A percentile compares a stretch with the other conserved stretches of the same genome.
These are phyloP conservation scores for Petrocephalus zakoni DNA, from an alignment of 2,113 vertebrate species.

Conservation along the genomic window DNA sequence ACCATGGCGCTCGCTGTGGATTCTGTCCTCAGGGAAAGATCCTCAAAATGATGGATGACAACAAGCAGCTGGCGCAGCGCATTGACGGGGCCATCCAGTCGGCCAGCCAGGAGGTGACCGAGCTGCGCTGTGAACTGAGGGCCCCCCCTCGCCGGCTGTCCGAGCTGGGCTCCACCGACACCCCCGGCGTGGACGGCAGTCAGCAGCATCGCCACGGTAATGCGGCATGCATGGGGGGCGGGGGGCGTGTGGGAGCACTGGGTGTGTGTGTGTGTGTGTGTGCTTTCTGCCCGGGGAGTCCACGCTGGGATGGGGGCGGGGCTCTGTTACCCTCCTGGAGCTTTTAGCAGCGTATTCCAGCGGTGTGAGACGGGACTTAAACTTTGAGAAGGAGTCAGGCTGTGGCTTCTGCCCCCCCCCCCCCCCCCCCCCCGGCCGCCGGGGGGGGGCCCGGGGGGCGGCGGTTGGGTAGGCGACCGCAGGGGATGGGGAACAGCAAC, in stretches of 20 bases:
- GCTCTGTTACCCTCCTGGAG: neutral
- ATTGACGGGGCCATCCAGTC: conserved; percentile 88
- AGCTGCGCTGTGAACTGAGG: conserved; percentile 80
- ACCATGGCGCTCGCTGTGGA: conserved; percentile 79
- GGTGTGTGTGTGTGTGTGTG: conserved; percentile 2
- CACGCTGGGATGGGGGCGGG: neutral
- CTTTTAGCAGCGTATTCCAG: neutral
- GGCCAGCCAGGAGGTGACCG: conserved; percentile 83
- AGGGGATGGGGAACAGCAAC: no score
- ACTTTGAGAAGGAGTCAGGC: neutral
- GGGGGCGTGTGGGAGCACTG: neutral
- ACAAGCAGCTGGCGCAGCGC: conserved; percentile 80
- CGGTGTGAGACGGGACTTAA: neutral
- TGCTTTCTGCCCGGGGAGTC: neutral
- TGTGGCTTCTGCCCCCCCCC: no score
- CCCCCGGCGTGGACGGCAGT: conserved; percentile 67
- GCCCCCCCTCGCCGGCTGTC: conserved; percentile 80
- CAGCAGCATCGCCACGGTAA: conserved; percentile 75
- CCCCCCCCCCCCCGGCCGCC: neutral
- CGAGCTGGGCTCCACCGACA: conserved; percentile 70
- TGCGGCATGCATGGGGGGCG: conserved; percentile 33
- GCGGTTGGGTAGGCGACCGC: no score
- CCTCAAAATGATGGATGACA: conserved; percentile 91
- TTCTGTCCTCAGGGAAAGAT: conserved; percentile 81
- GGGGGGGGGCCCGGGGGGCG: no score